Base-by-base conservation (phyloP, 2,113 vertebrate genomes). In the Dryoscopus gambensis region DNA sequence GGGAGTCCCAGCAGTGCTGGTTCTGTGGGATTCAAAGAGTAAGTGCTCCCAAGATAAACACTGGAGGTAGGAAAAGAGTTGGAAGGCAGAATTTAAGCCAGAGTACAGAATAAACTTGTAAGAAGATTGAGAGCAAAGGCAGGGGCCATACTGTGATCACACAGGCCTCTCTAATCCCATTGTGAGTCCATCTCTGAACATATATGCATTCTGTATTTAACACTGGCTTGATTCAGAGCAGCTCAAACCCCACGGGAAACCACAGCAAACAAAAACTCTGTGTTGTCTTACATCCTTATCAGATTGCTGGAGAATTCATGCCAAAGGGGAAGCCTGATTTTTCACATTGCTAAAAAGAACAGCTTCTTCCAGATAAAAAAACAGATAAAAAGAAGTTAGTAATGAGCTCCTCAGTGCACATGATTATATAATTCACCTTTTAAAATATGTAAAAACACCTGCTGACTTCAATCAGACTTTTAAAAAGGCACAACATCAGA, bases 381-480 rank as follows among this genome's bases (percentile, higher is more conserved):
- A 1, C 31, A 63, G 79, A 83, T 67, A 74, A 93, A 94, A 84
- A 28, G 60, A 84, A 90, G 64, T 52, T 50, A 71, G 52, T 40
- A 91, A 94, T 46, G 65, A 93, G 76, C 79, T 89, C 64, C 68
- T 78, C 73, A 17, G 87, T 44, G 53, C 76, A 64, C 53, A 65
- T 7, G 25, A 79, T 86, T 81, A 75, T 62, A 60, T 75, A 78
- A 94, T 62, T 88, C 80, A 35, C n/a, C 47, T 87, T 88, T 79
- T 91, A 2, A 93, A 95, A 89, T 68, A 90, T 46, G 60, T 90
- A 95, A 71, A 93, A 93, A 37, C 65, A 90, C 88, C 90, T 90
- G 83, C 92, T 93, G 95, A 79, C 90, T 95, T 92, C 88, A 94
- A 90, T 76, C 47, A 92, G 95, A 49, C 52, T 88, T 92, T 55